These are phyloP conservation scores for Cuculus canorus DNA, from an alignment of 2,797 vertebrate genomes.

Conservation along the genomic window DNA sequence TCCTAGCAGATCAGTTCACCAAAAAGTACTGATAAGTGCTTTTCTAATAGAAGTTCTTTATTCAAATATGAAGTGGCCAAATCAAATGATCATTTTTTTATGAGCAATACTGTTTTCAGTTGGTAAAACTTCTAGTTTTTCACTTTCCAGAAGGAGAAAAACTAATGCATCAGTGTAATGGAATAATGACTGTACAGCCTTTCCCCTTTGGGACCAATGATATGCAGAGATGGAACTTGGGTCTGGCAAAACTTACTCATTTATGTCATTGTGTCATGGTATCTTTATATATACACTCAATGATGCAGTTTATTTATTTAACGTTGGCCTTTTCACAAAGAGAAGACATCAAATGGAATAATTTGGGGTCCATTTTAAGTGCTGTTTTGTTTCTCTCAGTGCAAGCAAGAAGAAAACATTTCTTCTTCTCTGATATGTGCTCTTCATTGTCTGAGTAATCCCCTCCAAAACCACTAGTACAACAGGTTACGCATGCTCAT, in stretches of 20 bases:
- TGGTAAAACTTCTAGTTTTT: not conserved
- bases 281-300: not conserved
- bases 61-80: not conserved
- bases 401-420: not conserved
- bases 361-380: not conserved
- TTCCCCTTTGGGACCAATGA: not conserved
- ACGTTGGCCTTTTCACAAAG: not conserved
- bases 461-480: not conserved
- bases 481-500: not conserved
- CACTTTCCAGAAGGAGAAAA: not conserved
- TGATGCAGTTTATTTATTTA: not conserved
- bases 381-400: not conserved
- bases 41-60: not conserved
- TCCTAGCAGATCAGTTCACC: not conserved
- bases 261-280: not conserved
- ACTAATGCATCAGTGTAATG: not conserved
- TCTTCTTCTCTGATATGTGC: not conserved
- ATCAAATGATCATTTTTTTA: not conserved
- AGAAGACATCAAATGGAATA: not conserved
- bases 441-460: not conserved
- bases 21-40: not conserved
- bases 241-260: not conserved
- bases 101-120: not conserved
- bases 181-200: not conserved
- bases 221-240: not conserved